A percentile compares a stretch with the other conserved stretches of the same genome.
These are phyloP conservation scores for Ennomos fuscantarius DNA, from an alignment of 2,888 invertebrate genomes.

Conservation along the genomic window DNA sequence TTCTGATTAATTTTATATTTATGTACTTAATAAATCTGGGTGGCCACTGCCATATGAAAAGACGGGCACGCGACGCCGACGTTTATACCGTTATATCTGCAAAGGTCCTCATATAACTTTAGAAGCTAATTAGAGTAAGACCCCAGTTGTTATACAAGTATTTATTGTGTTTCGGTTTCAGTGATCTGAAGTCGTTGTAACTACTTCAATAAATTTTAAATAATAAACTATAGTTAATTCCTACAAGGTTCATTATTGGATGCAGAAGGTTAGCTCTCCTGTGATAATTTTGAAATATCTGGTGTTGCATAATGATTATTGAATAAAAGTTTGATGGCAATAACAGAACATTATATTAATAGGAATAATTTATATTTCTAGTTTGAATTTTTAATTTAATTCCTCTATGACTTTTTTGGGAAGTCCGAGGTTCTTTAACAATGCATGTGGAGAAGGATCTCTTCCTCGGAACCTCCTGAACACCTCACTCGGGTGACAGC, in stretches of 20 bases:
- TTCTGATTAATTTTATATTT: constrained; percentile 61
- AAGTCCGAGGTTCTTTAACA: constrained; percentile 88
- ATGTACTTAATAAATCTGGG: background rate
- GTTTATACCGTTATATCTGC: too few relatives aligned
- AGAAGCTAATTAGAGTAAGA: too few relatives aligned
- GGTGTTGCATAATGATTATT: background rate
- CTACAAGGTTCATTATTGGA: too few relatives aligned
- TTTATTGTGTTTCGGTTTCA: too few relatives aligned
- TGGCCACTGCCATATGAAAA: too few relatives aligned
- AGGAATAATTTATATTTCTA: constrained; percentile 59
- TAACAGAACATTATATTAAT: constrained; percentile 57
- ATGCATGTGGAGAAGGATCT: constrained; percentile 94
- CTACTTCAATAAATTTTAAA: too few relatives aligned
- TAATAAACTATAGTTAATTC: background rate
- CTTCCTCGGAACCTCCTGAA: constrained; percentile 96
- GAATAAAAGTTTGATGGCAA: constrained; percentile 27
- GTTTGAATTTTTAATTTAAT: constrained; percentile 54
- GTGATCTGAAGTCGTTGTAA: too few relatives aligned
- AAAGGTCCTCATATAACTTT: too few relatives aligned
- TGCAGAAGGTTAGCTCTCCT: too few relatives aligned
- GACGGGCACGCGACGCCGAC: too few relatives aligned
- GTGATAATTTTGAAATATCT: too few relatives aligned
- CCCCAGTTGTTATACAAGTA: too few relatives aligned
- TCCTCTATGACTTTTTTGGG: constrained; percentile 66
- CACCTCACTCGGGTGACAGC: constrained; percentile 92